Percentiles rank a stretch among this genome's conserved stretches.
Evolutionary conservation across 92 coral and sea anemone genomes (phyloP).

Genomic region (Plumapathes pennacea): DNA sequence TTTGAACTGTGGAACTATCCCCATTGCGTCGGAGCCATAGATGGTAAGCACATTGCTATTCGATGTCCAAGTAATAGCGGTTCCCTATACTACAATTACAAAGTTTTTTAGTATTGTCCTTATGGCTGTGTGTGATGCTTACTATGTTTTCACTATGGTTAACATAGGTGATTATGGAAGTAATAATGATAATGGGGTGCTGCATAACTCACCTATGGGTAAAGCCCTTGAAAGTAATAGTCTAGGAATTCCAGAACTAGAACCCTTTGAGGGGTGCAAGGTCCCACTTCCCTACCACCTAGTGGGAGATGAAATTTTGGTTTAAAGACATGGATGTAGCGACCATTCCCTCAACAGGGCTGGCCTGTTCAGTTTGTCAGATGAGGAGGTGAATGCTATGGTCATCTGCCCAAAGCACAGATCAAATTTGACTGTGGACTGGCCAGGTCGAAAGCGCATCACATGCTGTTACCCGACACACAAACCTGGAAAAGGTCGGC

Average conservation of each 20-base stretch:
- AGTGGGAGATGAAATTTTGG: constrained; percentile 61
- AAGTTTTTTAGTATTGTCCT: constrained; percentile 59
- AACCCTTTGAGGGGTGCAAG: constrained; percentile 36
- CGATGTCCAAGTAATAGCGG: constrained; percentile 58
- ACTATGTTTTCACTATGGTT: constrained; percentile 47
- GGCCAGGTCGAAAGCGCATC: too few species aligned
- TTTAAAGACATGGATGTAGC: constrained; percentile 58
- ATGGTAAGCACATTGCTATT: constrained; percentile 64
- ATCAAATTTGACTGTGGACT: too few species aligned
- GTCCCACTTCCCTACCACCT: constrained; percentile 38
- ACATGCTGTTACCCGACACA: too few species aligned
- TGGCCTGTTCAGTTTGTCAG: too few species aligned
- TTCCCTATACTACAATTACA: constrained; percentile 63
- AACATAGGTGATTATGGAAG: constrained; percentile 68
- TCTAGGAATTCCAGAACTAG: constrained; percentile 43
- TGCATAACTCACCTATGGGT: constrained; percentile 47
- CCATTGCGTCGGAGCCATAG: constrained; percentile 69
- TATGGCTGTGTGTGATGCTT: constrained; percentile 75
- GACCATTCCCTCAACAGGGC: constrained; percentile 51
- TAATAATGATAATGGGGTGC: constrained; percentile 57
- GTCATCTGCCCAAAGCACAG: too few species aligned
- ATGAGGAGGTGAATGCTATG: too few species aligned
- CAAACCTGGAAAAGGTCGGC: too few species aligned
- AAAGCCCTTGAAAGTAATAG: constrained; percentile 45
- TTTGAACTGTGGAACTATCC: constrained; percentile 65